These are phyloP conservation scores for Euplexia lucipara DNA, from an alignment of 2,888 invertebrate genomes.

Conservation along the genomic window DNA sequence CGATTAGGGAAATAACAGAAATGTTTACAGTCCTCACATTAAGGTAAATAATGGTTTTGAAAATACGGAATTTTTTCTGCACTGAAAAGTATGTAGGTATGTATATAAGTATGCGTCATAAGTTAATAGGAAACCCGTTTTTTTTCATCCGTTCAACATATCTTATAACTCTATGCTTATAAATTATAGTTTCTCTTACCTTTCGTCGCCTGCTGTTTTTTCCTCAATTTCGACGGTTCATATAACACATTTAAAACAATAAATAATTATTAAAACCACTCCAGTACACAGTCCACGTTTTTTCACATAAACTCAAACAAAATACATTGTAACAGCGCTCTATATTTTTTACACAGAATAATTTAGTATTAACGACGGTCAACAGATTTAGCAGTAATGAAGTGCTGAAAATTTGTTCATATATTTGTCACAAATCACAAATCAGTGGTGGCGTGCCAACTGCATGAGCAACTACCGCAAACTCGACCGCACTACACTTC, in stretches of 20 bases:
- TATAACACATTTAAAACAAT: constrained; percentile 65
- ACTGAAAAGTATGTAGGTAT: background rate
- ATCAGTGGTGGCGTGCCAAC: constrained; percentile 87
- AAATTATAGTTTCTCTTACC: constrained; percentile 65
- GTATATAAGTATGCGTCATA: background rate
- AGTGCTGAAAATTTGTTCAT: constrained; percentile 64
- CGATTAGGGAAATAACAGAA: no score
- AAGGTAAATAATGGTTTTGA: background rate
- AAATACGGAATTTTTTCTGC: background rate
- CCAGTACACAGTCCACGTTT: constrained; percentile 60
- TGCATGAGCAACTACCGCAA: constrained; percentile 88
- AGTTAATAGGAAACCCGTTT: background rate
- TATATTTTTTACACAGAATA: constrained; percentile 19
- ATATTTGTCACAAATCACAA: constrained; percentile 82
- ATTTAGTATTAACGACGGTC: constrained; percentile 8
- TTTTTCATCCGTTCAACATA: background rate
- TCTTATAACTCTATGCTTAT: background rate
- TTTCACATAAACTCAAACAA: constrained; percentile 51
- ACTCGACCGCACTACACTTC: constrained; percentile 87
- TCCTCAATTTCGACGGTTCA: constrained; percentile 78
- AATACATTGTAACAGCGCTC: constrained; percentile 41
- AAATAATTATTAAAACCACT: constrained; percentile 56
- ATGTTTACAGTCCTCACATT: background rate
- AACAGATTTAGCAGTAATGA: constrained; percentile 31
- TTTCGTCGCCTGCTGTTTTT: constrained; percentile 74